A percentile compares a stretch with the other conserved stretches of the same genome.
phyloP scores from a whole-genome alignment of 1,140 invertebrate species.

The Brachionus rubens region DNA sequence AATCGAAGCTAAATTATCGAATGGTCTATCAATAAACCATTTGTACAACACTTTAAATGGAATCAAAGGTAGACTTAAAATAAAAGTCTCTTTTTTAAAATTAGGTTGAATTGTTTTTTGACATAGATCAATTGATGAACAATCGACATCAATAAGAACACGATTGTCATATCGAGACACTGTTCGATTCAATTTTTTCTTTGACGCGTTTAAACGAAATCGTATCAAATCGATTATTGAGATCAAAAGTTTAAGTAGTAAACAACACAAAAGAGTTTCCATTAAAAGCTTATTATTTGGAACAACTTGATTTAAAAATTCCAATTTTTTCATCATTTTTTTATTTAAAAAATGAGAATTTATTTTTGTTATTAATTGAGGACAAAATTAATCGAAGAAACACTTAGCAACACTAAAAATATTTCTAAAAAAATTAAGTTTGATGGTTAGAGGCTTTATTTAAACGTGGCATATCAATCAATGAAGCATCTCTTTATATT shows the following conservation, averaged over 20 bases:
- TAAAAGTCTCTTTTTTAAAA: neutral
- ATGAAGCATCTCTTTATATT: no score
- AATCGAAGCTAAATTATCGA: neutral
- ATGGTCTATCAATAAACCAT: constrained; percentile 5
- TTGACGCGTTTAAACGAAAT: neutral
- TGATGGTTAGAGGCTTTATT: no score
- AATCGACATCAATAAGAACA: constrained; percentile 3
- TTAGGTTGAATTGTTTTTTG: neutral
- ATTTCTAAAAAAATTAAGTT: no score
- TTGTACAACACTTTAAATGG: constrained; percentile 8
- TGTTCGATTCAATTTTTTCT: neutral
- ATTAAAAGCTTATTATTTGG: neutral
- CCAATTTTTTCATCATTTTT: neutral
- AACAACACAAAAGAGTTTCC: neutral
- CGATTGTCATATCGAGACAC: neutral
- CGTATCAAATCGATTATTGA: neutral
- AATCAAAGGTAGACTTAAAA: neutral
- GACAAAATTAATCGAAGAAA: no score
- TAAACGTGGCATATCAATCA: no score
- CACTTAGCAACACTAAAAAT: no score
- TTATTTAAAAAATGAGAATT: neutral
- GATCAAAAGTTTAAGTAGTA: neutral
- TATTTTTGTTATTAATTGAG: no score
- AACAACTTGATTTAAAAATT: neutral
- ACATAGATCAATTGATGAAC: constrained; percentile 16